Percentiles rank a stretch among this genome's conserved stretches.
Evolutionary conservation across 2,797 vertebrate species (phyloP).

Genomic region (Scolopax rusticola): DNA sequence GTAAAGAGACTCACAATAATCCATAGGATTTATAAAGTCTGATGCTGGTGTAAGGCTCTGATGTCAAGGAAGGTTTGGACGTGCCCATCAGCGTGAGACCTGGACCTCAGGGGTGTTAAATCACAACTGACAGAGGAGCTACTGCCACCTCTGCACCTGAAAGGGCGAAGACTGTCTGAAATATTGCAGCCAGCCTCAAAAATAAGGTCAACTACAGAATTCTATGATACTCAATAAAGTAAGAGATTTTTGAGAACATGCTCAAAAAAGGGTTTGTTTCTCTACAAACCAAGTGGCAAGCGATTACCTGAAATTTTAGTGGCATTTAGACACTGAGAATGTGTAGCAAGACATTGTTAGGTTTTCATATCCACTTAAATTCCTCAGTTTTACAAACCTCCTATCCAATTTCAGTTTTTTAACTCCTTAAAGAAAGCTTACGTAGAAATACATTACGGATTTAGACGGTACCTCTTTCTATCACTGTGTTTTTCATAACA

Average conservation of each 20-base stretch:
- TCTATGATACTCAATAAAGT: neutral
- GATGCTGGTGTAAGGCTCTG: neutral
- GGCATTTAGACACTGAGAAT: neutral
- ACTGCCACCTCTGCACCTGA: neutral
- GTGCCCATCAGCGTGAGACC: neutral
- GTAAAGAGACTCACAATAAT: constrained; percentile 47
- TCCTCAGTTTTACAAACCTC: neutral
- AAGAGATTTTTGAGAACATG: neutral
- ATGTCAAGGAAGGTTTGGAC: neutral
- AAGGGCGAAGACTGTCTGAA: neutral
- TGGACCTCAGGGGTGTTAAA: rapidly evolving
- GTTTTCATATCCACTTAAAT: neutral
- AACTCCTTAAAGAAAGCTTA: neutral
- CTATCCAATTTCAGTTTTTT: neutral
- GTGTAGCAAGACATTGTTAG: neutral
- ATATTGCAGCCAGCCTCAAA: constrained; percentile 14
- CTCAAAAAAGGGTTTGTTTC: constrained; percentile 9
- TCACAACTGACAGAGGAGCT: neutral
- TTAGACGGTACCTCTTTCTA: neutral
- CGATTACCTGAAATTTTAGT: neutral
- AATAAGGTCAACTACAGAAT: neutral
- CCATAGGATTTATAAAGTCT: constrained; percentile 70
- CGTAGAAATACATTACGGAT: neutral
- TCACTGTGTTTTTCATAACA: neutral
- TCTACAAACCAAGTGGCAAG: neutral